phyloP scores from a whole-genome alignment of 53 echinoderm and acorn worm genomes.

The Holothuria scabra region DNA sequence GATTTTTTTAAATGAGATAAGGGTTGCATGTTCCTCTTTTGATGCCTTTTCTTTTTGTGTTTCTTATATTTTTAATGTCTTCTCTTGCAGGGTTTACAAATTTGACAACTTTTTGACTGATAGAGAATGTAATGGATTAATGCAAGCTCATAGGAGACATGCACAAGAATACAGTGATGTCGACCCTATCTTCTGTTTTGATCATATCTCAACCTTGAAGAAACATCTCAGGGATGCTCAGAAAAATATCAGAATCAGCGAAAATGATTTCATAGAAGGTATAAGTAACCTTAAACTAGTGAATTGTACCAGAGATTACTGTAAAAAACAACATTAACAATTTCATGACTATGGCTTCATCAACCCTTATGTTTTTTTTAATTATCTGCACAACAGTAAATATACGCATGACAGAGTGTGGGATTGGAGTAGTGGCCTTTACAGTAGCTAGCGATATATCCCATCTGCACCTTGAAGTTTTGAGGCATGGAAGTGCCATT shows the following conservation, averaged over 20 bases:
- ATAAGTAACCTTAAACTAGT: background rate
- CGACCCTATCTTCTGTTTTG: constrained; percentile 85
- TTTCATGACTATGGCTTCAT: too few relatives aligned
- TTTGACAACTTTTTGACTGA: constrained; percentile 83
- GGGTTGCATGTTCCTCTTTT: too few relatives aligned
- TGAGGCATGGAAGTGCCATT: too few relatives aligned
- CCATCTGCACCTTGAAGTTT: too few relatives aligned
- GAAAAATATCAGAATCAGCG: constrained; percentile 51
- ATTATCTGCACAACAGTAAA: too few relatives aligned
- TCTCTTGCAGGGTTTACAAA: constrained; percentile 69
- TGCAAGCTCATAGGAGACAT: constrained; percentile 73
- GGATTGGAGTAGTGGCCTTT: too few relatives aligned
- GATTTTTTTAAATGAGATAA: too few relatives aligned
- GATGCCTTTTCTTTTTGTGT: too few relatives aligned
- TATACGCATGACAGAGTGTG: too few relatives aligned
- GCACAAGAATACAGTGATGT: constrained; percentile 50
- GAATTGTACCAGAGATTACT: background rate
- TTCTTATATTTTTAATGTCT: background rate
- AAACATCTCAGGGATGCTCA: constrained; percentile 65
- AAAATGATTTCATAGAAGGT: constrained; percentile 84
- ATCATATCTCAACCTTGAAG: constrained; percentile 66
- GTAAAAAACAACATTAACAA: too few relatives aligned
- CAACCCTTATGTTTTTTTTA: too few relatives aligned
- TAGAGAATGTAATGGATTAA: constrained; percentile 78
- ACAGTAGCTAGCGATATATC: too few relatives aligned